Evolutionary conservation across 2,888 invertebrate genomes (phyloP), one percentile per base, ranked within the genome.

Genomic region (Pollenia labialis): DNA sequence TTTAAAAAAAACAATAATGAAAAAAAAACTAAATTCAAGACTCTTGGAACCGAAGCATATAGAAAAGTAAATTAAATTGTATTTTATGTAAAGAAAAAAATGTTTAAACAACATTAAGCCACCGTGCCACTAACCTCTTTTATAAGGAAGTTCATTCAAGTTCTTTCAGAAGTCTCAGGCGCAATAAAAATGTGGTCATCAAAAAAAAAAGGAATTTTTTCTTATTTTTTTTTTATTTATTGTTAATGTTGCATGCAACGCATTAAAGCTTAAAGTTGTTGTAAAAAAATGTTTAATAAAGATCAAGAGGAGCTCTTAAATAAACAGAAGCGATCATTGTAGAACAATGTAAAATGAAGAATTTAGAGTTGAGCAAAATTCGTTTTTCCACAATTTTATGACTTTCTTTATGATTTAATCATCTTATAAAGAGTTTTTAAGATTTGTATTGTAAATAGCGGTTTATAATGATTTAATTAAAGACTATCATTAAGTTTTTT

Each of bases 101-200:
- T 10, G n/a, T 54, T 18, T 23, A n/a, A 64, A 12, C 42, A 0
- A 40, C 40, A 42, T 23, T 23, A 56, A 50, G 16, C 23, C 40
- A 77, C 6, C 52, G 81, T 81, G 60, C 77, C 81, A 77, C 76
- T 81, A 68, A 85, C 52, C 76, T 80, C 66, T 72, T 85, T 77
- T 60, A 60, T 48, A 66, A 77, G 72, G 46, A 85, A 77, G 23
- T 6, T 12, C 10, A 68, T 12, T 9, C 66, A 42, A 42, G 40
- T 40, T 48, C 10, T 16, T 8, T 14, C 23, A 18, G 18, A 18
- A 18, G 23, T 2, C 23, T 23, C 2, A 23, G 23, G 46, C 11
- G 18, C 12, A 11, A 18, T 12, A 18, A 56, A 68, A 68, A 56
- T 68, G 77, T 68, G 66, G 66, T 40, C 16, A 66, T 18, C 14